A percentile compares a stretch with the other conserved stretches of the same genome.
Conservation (phyloP, 1,140 invertebrate species). For the Lamellibrachia luymesi region DNA sequence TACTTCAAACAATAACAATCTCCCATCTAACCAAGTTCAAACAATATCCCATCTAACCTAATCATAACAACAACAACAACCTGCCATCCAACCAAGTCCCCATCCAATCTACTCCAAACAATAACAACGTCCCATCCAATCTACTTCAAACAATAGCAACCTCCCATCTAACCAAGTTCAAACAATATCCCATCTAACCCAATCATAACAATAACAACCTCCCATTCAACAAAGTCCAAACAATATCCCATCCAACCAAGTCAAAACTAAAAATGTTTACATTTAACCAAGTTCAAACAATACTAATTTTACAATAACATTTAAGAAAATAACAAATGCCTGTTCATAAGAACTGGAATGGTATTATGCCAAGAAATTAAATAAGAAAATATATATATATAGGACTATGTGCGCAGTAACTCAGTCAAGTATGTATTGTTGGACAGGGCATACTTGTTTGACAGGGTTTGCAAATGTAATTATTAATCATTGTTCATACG, state of each 20-base stretch:
- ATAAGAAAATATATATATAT: not conserved
- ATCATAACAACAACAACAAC: too few species aligned
- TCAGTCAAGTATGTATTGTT: too few species aligned
- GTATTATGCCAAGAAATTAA: not conserved
- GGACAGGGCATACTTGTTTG: too few species aligned
- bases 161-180: not conserved
- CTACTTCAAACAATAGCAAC: too few species aligned
- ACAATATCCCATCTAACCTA: too few species aligned
- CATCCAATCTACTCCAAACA: too few species aligned
- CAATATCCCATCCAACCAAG: not conserved
- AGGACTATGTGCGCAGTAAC: not conserved
- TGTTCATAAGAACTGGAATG: not conserved
- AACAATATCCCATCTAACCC: not conserved
- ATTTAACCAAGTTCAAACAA: not conserved
- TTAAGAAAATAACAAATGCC: not conserved
- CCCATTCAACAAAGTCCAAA: not conserved
- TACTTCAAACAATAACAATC: not conserved
- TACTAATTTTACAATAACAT: not conserved
- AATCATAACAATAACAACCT: not conserved
- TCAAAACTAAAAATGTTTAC: not conserved
- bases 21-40: too few species aligned
- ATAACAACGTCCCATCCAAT: too few species aligned
- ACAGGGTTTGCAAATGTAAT: not conserved
- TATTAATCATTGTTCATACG: not conserved
- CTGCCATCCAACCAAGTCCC: too few species aligned